Percentiles rank a stretch among this genome's conserved stretches.
phyloP scores from a whole-genome alignment of 2,888 invertebrate genomes.

The Tortrix viridana region DNA sequence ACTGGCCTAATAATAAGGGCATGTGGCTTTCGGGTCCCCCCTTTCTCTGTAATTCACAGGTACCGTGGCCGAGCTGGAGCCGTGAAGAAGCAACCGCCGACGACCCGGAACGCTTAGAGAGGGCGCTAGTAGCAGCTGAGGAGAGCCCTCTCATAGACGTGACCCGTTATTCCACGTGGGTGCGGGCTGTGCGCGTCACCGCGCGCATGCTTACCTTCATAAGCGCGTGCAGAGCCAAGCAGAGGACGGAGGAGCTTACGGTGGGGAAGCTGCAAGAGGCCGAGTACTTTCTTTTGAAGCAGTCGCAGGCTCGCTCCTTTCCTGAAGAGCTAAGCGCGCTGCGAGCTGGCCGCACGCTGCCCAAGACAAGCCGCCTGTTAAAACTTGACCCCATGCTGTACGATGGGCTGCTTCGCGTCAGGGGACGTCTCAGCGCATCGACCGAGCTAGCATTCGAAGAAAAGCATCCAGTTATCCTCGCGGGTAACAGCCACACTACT shows the following conservation, averaged over 20 bases:
- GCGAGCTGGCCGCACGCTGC: not conserved
- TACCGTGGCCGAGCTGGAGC: conserved; percentile 17
- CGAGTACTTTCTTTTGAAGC: not conserved
- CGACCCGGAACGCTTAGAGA: not conserved
- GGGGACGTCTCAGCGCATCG: conserved; percentile 4
- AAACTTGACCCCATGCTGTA: too few species aligned
- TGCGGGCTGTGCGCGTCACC: conserved; percentile 4
- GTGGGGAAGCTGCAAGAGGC: too few species aligned
- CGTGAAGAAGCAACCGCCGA: not conserved
- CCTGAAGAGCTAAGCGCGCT: not conserved
- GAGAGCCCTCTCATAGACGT: not conserved
- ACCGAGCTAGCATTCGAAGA: conserved; percentile 7
- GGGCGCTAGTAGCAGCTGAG: too few species aligned
- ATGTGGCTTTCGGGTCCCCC: conserved; percentile 10
- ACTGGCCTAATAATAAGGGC: not conserved
- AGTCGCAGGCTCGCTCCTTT: not conserved
- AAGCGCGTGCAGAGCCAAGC: not conserved
- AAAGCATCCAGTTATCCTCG: not conserved
- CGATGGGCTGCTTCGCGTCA: not conserved
- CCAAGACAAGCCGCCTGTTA: not conserved
- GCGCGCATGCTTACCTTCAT: conserved; percentile 4
- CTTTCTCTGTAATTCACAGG: conserved; percentile 3
- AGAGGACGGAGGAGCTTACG: not conserved
- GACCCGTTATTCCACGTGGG: not conserved
- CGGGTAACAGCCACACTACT: not conserved